Percentiles rank a stretch among this genome's conserved stretches.
phyloP scores from a whole-genome alignment of 1,140 invertebrate genomes.

The Trypoxylus dichotomus region DNA sequence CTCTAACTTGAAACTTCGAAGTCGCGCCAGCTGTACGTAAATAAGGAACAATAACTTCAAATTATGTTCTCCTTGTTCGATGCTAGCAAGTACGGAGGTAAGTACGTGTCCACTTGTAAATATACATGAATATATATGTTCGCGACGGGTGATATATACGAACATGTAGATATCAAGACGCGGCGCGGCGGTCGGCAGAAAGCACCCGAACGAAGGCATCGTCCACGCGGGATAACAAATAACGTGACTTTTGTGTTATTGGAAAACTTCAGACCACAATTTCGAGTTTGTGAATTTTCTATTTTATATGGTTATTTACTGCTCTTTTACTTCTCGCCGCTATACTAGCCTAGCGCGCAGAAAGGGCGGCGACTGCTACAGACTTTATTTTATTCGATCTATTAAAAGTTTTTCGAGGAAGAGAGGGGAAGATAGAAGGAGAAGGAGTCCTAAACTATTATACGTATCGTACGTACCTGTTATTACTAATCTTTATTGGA shows the following conservation, averaged over 20 bases:
- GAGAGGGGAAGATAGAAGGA: neutral
- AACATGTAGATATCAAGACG: neutral
- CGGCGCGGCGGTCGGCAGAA: neutral
- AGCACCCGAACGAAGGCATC: conserved; percentile 3
- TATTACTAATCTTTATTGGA: conserved; percentile 20
- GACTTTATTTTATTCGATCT: conserved; percentile 15
- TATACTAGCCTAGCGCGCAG: neutral
- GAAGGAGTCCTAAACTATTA: neutral
- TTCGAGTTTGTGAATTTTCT: conserved; percentile 37
- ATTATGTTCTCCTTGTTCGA: neutral
- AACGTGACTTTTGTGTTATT: conserved; percentile 43
- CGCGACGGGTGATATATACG: neutral
- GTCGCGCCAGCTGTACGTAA: neutral
- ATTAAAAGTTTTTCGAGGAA: conserved; percentile 2
- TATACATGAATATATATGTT: neutral
- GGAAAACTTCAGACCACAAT: conserved; percentile 46
- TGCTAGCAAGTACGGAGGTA: neutral
- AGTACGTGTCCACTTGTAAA: neutral
- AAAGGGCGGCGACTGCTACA: neutral
- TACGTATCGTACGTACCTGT: neutral
- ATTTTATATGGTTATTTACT: conserved; percentile 36
- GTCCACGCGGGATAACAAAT: conserved; percentile 43
- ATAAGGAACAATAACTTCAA: neutral
- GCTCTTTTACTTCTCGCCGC: conserved; percentile 6
- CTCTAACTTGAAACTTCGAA: no score